Evolutionary conservation across 2,113 vertebrate species (phyloP).

Genomic region (Heteronetta atricapilla): DNA sequence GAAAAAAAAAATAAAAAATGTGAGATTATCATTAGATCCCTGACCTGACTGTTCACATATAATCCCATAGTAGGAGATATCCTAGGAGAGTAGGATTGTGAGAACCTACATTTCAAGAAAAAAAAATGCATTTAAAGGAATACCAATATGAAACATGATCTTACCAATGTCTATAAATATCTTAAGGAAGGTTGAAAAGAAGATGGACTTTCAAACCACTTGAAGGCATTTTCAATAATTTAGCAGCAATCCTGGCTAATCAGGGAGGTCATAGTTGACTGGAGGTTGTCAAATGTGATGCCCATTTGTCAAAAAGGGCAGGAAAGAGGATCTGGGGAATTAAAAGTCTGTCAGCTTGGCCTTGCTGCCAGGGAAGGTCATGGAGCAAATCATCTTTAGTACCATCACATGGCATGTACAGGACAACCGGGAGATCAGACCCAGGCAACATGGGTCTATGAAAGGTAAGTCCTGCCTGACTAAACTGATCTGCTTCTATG

Average conservation of each 20-base stretch:
- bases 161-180: too few species aligned
- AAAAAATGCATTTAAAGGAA: background rate
- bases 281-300: too few species aligned
- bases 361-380: too few species aligned
- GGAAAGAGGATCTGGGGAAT: too few species aligned
- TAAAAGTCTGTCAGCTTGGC: too few species aligned
- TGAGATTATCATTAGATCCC: background rate
- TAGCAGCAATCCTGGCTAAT: background rate
- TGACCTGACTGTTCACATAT: background rate
- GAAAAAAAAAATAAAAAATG: background rate
- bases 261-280: too few species aligned
- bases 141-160: background rate
- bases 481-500: background rate
- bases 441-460: too few species aligned
- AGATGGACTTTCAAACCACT: background rate
- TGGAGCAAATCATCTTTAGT: too few species aligned
- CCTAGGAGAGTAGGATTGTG: background rate
- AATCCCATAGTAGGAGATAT: background rate
- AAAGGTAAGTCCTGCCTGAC: too few species aligned
- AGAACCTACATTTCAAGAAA: background rate
- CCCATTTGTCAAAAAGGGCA: too few species aligned
- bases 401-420: too few species aligned
- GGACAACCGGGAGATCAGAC: too few species aligned
- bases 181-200: background rate
- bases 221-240: background rate